A percentile compares a stretch with the other conserved stretches of the same genome.
phyloP scores from a whole-genome alignment of 2,888 invertebrate species.

The Cynaeus angustus region DNA sequence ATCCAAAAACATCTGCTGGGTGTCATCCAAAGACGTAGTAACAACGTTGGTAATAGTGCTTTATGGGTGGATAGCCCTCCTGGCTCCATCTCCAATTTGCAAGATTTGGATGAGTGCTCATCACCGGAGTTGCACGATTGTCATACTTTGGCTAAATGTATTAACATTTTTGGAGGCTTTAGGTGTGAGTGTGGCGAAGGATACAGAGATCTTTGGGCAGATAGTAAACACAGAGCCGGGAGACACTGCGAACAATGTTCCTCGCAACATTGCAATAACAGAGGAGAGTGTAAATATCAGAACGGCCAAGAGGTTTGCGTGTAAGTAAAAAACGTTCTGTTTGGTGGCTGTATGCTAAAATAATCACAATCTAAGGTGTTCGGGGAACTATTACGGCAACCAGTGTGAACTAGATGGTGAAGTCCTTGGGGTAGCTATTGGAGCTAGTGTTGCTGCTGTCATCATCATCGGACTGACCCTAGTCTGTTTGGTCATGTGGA shows the following conservation, averaged over 20 bases:
- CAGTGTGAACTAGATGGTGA: conserved; percentile 94
- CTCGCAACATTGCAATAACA: conserved; percentile 85
- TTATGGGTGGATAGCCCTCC: conserved; percentile 88
- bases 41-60: conserved; percentile 91
- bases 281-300: conserved; percentile 87
- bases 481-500: conserved; percentile 93
- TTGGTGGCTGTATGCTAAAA: background rate
- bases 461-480: conserved; percentile 91
- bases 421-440: conserved; percentile 92
- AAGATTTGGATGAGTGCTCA: conserved; percentile 91
- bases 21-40: conserved; percentile 86
- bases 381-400: conserved; percentile 90
- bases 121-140: conserved; percentile 90
- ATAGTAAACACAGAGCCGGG: conserved; percentile 80
- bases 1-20: conserved; percentile 89
- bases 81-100: conserved; percentile 84
- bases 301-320: conserved; percentile 85
- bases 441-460: conserved; percentile 91
- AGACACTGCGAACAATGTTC: conserved; percentile 87
- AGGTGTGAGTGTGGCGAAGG: conserved; percentile 84
- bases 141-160: conserved; percentile 83
- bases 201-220: conserved; percentile 83
- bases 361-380: conserved; percentile 75
- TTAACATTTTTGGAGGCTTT: conserved; percentile 90
- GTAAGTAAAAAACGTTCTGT: conserved; percentile 72